These are phyloP conservation scores for Onthophagus sagittarius DNA, from an alignment of 2,888 invertebrate species.

Conservation along the genomic window DNA sequence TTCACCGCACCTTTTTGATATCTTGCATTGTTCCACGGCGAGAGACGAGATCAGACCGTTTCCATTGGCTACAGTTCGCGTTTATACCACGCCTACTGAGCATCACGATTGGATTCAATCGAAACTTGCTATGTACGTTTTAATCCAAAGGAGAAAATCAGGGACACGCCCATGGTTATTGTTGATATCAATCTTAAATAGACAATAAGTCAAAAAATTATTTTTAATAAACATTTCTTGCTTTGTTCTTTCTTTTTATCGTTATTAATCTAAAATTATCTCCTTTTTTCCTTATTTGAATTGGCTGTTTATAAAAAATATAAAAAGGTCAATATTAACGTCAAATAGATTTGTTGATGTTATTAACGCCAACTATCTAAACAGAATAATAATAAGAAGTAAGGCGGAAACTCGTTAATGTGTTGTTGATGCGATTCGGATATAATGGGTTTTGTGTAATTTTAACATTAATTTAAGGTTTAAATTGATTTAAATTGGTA, in stretches of 20 bases:
- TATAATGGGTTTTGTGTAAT: neutral
- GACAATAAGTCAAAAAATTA: no score
- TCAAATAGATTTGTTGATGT: neutral
- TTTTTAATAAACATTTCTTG: no score
- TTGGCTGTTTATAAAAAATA: neutral
- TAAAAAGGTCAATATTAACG: neutral
- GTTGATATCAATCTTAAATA: no score
- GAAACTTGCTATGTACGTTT: neutral
- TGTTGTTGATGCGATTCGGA: neutral
- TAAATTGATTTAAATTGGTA: neutral
- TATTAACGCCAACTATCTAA: neutral
- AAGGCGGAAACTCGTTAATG: neutral
- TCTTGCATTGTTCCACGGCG: constrained; percentile 38
- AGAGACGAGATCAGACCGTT: neutral
- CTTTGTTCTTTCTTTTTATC: neutral
- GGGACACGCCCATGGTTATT: neutral
- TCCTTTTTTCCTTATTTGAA: neutral
- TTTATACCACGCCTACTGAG: neutral
- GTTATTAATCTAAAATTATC: neutral
- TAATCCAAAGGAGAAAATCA: neutral
- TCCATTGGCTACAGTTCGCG: neutral
- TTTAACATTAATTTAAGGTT: neutral
- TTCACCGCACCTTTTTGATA: constrained; percentile 37
- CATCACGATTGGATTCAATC: neutral
- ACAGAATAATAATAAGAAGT: neutral